Evolutionary conservation across 2,113 vertebrate genomes (phyloP), one percentile per base, ranked within the genome.

Genomic region (Equus quagga): DNA sequence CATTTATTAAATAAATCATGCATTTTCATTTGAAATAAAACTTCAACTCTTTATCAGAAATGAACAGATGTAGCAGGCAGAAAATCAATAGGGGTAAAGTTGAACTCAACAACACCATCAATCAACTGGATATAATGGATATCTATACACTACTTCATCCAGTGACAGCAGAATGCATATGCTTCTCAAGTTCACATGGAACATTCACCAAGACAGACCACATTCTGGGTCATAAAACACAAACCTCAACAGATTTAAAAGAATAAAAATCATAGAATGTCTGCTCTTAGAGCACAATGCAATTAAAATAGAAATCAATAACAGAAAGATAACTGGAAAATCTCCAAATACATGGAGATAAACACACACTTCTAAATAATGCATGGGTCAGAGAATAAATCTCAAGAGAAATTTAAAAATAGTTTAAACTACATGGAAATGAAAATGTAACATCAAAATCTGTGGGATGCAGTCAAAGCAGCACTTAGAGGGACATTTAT

Each of bases 1-100:
- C 33, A 79, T 62, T 89, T 78, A 62, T 89, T 83, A 65, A 92
- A 81, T 79, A 90, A 91, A 73, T 46, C 56, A 89, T 56, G 64
- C 1, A 70, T 41, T 87, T 31, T 15, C 31, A 76, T 64, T 0
- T 82, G 44, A 90, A 91, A 85, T 81, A 86, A 76, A 36, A 90
- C 73, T 67, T 67, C 26, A 79, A 79, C 26, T 31, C 49, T 54
- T 90, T 79, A 67, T 79, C 24, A 36, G 60, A 79, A 67, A 67
- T 7, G 51, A 14, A 54, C 51, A 54, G 62, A 79, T 79, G 54
- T 17, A 79, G 73, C 19, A 41, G 56, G 79, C 24, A 28, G n/a
- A 60, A 60, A 60, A 81, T 28, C 56, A 81, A n/a, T 18, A 81
- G 60, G 56, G 79, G 28, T 36, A 41, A 41, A 28, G 24, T 18